Evolutionary conservation across 2,113 vertebrate genomes (phyloP).

Genomic region (Hippocampus abdominalis): DNA sequence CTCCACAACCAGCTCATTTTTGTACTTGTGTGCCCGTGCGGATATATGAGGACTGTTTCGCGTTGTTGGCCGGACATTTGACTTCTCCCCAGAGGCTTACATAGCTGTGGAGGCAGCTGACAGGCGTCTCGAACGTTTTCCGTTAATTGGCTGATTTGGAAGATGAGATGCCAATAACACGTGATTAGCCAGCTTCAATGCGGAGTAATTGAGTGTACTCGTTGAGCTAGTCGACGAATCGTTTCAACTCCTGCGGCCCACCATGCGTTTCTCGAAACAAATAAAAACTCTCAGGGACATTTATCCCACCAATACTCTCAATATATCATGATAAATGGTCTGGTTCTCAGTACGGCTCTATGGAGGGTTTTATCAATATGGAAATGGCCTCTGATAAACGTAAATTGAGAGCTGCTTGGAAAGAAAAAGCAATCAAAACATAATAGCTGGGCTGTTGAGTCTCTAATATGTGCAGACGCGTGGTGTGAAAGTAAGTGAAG

Average conservation of each 20-base stretch:
- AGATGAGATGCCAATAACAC: background rate
- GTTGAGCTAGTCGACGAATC: background rate
- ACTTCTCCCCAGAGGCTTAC: too few relatives aligned
- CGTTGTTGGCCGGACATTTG: too few relatives aligned
- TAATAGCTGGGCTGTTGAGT: background rate
- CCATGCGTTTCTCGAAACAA: background rate
- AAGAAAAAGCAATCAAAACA: slow-evolving; percentile 36
- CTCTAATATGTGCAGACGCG: slow-evolving; percentile 12
- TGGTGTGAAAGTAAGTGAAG: slow-evolving; percentile 27
- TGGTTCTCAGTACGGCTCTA: background rate
- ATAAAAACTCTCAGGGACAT: background rate
- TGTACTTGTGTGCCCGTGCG: too few relatives aligned
- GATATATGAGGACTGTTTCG: too few relatives aligned
- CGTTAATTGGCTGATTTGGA: too few relatives aligned
- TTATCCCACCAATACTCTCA: background rate
- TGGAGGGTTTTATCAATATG: background rate
- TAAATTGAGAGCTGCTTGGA: background rate
- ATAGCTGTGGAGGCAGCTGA: background rate
- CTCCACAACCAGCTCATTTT: background rate
- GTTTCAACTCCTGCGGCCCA: background rate
- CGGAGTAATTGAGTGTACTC: background rate
- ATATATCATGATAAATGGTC: background rate
- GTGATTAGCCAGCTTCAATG: background rate
- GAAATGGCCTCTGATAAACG: background rate
- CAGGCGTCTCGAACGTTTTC: background rate